phyloP scores from a whole-genome alignment of 35 echinoderm and acorn worm genomes.

The Ptychodera flava region DNA sequence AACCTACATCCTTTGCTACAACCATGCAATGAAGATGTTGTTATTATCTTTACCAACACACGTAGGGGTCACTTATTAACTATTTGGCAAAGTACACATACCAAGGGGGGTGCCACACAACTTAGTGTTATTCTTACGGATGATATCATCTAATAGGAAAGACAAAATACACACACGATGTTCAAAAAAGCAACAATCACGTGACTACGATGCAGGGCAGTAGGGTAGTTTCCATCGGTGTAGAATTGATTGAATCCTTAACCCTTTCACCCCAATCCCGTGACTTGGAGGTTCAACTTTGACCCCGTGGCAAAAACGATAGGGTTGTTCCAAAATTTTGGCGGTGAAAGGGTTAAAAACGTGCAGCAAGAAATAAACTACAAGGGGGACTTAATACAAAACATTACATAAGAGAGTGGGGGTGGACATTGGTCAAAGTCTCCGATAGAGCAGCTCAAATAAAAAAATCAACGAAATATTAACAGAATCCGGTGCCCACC shows the following conservation, averaged over 20 bases:
- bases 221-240: too few species aligned
- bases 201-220: background rate
- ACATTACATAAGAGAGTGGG: background rate
- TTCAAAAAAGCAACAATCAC: background rate
- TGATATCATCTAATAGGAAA: background rate
- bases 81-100: too few species aligned
- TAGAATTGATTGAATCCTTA: too few species aligned
- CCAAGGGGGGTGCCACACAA: too few species aligned
- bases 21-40: too few species aligned
- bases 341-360: background rate
- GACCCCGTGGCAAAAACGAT: too few species aligned
- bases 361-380: background rate
- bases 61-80: too few species aligned
- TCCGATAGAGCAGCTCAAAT: background rate
- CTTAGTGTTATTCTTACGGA: background rate
- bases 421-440: background rate
- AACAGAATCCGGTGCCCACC: background rate
- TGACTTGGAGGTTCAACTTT: too few species aligned
- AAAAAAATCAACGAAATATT: background rate
- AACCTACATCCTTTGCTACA: too few species aligned
- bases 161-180: background rate
- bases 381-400: background rate
- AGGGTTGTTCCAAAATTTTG: too few species aligned
- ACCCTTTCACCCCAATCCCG: too few species aligned
- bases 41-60: too few species aligned